Conservation (phyloP, 2,113 vertebrate species). For the Semnopithecus entellus region DNA sequence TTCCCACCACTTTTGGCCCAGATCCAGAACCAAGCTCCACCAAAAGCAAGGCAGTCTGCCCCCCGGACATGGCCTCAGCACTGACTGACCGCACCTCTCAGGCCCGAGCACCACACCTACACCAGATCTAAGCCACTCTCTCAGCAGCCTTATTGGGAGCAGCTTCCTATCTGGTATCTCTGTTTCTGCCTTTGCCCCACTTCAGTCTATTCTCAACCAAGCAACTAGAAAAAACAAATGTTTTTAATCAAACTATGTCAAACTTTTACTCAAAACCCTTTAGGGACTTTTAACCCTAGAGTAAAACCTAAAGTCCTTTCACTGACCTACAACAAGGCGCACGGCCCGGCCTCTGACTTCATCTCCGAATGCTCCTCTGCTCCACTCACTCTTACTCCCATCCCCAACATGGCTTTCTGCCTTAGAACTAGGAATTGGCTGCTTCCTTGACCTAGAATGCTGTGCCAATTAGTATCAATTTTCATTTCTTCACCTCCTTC, state of each 20-base stretch:
- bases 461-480: background rate
- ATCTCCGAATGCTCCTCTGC: background rate
- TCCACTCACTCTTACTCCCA: background rate
- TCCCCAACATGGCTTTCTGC: background rate
- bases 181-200: background rate
- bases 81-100: conserved; percentile 48
- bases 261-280: background rate
- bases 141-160: background rate
- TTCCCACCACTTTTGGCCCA: background rate
- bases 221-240: background rate
- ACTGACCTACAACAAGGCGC: background rate
- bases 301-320: background rate
- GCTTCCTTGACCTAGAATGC: background rate
- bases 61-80: conserved; percentile 70
- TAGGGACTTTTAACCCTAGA: background rate
- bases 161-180: background rate
- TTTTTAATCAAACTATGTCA: background rate
- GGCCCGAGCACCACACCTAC: background rate
- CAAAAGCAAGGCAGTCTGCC: background rate
- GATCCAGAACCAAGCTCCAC: background rate
- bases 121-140: background rate
- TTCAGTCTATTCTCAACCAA: background rate
- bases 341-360: background rate
- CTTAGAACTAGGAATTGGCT: background rate
- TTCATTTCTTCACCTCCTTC: background rate